Evolutionary conservation across 2,113 vertebrate genomes (phyloP).

Genomic region (Centropristis striata): DNA sequence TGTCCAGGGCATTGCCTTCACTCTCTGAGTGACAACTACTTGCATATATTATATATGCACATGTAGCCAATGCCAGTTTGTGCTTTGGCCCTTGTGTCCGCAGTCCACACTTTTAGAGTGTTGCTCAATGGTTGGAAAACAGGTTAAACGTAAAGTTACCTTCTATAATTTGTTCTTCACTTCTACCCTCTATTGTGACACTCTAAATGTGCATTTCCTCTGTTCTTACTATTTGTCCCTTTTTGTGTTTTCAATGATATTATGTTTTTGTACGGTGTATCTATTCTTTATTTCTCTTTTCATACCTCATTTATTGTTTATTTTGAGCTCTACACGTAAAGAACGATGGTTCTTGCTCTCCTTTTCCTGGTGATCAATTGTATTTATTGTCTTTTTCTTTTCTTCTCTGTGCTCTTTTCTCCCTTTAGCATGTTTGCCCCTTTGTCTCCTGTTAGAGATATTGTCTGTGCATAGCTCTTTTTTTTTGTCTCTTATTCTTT

Average conservation of each 20-base stretch:
- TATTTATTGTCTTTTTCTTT: slow-evolving; percentile 79
- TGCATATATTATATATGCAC: slow-evolving; percentile 84
- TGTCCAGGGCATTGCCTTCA: slow-evolving; percentile 80
- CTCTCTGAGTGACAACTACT: slow-evolving; percentile 82
- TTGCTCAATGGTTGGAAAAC: slow-evolving; percentile 79
- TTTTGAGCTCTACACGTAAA: slow-evolving; percentile 64
- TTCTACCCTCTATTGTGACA: slow-evolving; percentile 80
- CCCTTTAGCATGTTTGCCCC: slow-evolving; percentile 75
- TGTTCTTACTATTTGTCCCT: slow-evolving; percentile 70
- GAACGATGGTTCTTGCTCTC: slow-evolving; percentile 60
- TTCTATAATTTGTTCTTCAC: slow-evolving; percentile 28
- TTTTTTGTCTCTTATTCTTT: slow-evolving; percentile 77
- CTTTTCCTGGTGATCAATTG: slow-evolving; percentile 73
- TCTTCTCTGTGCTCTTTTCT: slow-evolving; percentile 76
- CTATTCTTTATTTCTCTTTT: slow-evolving; percentile 52
- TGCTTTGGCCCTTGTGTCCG: slow-evolving; percentile 81
- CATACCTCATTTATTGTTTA: slow-evolving; percentile 64
- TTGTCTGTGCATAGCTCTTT: slow-evolving; percentile 73
- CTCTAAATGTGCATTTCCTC: slow-evolving; percentile 82
- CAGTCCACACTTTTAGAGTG: slow-evolving; percentile 83
- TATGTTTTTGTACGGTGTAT: slow-evolving; percentile 59
- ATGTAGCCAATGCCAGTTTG: slow-evolving; percentile 83
- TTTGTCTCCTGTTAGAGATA: slow-evolving; percentile 78
- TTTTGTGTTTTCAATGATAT: slow-evolving; percentile 66
- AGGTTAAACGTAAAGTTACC: slow-evolving; percentile 32